Conservation (phyloP, 2,888 invertebrate genomes). For the Malthinus flaveolus region DNA sequence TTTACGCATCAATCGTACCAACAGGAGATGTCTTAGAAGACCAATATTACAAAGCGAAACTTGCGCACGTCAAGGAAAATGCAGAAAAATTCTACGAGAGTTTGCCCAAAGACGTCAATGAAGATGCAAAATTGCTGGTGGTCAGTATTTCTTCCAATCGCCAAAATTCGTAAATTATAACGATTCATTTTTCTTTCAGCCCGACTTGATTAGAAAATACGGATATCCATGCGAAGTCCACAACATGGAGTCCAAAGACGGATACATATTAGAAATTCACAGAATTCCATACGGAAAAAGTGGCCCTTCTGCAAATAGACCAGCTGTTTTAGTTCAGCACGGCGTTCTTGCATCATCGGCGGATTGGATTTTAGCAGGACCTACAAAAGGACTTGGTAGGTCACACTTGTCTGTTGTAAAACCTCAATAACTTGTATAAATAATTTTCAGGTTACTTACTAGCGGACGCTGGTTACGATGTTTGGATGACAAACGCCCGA, state of each 20-base stretch:
- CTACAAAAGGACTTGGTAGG: conserved; percentile 53
- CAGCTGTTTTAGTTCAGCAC: conserved; percentile 54
- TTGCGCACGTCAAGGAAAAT: too few relatives aligned
- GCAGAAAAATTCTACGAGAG: too few relatives aligned
- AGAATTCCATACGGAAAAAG: conserved; percentile 28
- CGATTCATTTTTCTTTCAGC: conserved; percentile 35
- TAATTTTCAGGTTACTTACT: conserved; percentile 50
- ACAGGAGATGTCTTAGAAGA: too few relatives aligned
- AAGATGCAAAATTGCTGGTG: too few relatives aligned
- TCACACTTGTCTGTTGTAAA: neutral
- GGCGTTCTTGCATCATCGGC: conserved; percentile 57
- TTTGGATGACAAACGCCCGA: conserved; percentile 64
- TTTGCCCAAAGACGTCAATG: too few relatives aligned
- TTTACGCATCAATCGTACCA: too few relatives aligned
- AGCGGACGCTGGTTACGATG: conserved; percentile 48
- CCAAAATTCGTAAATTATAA: too few relatives aligned
- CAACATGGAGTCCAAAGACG: conserved; percentile 54
- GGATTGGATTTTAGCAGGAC: conserved; percentile 58
- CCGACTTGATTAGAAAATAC: conserved; percentile 44
- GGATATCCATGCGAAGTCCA: conserved; percentile 49
- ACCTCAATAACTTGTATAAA: neutral
- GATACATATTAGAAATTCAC: conserved; percentile 57
- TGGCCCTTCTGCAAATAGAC: conserved; percentile 44
- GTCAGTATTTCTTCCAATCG: too few relatives aligned
- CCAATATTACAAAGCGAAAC: too few relatives aligned